Percentiles rank a stretch among this genome's conserved stretches.
Conservation (phyloP, 2,113 vertebrate species). For the Rhinolophus sinicus region DNA sequence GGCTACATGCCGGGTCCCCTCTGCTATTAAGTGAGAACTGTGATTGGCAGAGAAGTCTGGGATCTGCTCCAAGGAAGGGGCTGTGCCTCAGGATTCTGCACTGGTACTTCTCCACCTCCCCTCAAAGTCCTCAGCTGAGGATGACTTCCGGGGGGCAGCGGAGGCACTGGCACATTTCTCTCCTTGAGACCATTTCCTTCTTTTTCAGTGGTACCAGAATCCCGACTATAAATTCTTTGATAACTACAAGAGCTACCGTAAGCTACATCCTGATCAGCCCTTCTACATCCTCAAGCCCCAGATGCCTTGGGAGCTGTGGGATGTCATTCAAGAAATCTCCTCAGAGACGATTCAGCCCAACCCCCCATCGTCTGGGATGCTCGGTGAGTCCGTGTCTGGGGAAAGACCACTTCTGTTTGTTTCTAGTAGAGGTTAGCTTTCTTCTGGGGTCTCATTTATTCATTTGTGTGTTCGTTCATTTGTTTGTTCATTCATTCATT, state of each 20-base stretch:
- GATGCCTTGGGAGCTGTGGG: constrained; percentile 90
- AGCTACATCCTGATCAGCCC: constrained; percentile 83
- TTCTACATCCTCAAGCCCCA: constrained; percentile 89
- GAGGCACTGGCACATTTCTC: neutral
- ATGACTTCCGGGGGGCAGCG: neutral
- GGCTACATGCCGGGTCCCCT: accelerated
- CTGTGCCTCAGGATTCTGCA: neutral
- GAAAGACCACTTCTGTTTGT: neutral
- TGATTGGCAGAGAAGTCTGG: neutral
- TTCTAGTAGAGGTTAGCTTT: neutral
- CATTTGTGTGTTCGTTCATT: neutral
- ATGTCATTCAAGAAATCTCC: constrained; percentile 89
- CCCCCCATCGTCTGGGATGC: constrained; percentile 90
- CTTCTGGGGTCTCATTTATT: neutral
- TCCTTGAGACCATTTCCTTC: constrained; percentile 32
- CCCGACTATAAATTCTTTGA: constrained; percentile 88
- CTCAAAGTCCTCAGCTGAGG: neutral
- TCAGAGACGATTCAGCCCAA: constrained; percentile 88
- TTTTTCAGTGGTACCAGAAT: constrained; percentile 87
- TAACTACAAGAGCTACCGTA: constrained; percentile 84
- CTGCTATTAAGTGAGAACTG: neutral
- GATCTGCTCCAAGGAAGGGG: neutral
- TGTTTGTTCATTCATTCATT: neutral
- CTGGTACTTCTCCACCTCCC: neutral
- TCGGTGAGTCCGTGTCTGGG: constrained; percentile 81